Evolutionary conservation across 2,113 vertebrate species (phyloP).

Genomic region (Proterorhinus semilunaris): DNA sequence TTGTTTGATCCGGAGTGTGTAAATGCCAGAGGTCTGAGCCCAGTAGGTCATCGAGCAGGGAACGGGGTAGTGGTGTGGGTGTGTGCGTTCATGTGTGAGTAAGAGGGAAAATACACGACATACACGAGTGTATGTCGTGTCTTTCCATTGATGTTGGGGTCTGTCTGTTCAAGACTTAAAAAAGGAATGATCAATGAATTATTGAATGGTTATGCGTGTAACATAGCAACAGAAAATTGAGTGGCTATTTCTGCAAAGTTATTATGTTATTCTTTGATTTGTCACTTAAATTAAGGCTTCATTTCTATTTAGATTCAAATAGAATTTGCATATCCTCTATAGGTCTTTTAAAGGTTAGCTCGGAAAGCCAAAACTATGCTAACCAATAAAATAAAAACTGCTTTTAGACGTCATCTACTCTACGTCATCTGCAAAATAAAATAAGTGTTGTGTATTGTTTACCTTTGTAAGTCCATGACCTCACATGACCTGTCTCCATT

Average conservation of each 20-base stretch:
- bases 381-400: too few species aligned
- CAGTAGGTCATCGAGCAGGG: conserved; percentile 59
- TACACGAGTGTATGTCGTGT: conserved; percentile 25
- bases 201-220: too few species aligned
- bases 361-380: too few species aligned
- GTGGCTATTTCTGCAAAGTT: too few species aligned
- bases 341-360: too few species aligned
- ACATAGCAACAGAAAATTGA: too few species aligned
- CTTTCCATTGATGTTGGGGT: conserved; percentile 57
- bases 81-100: background rate
- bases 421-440: too few species aligned
- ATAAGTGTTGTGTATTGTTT: background rate
- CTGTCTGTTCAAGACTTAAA: conserved; percentile 60
- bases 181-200: conserved; percentile 3
- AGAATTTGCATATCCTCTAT: too few species aligned
- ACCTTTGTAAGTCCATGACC: background rate
- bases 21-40: conserved; percentile 72
- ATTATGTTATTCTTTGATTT: too few species aligned
- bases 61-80: conserved; percentile 1
- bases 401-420: background rate
- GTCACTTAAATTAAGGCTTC: too few species aligned
- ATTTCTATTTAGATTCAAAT: too few species aligned
- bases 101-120: background rate
- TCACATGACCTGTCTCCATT: background rate
- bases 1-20: conserved; percentile 74